A percentile compares a stretch with the other conserved stretches of the same genome.
Evolutionary conservation across 2,113 vertebrate genomes (phyloP).

Genomic region (Oryzias woworae): DNA sequence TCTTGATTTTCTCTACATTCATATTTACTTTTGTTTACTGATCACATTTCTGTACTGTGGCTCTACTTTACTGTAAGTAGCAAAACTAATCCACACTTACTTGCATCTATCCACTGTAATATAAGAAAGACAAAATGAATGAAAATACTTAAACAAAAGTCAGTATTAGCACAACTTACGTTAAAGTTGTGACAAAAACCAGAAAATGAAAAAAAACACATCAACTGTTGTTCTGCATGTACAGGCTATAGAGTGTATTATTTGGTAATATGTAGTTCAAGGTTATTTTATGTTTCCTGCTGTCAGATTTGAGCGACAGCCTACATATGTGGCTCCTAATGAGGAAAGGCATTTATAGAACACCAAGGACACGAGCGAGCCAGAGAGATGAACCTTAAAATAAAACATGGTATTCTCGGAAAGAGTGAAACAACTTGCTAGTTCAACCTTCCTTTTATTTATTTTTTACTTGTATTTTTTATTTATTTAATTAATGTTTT

Average conservation of each 20-base stretch:
- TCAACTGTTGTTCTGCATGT: neutral
- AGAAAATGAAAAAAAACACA: neutral
- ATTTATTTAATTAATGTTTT: neutral
- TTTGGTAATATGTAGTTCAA: conserved; percentile 72
- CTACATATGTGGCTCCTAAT: conserved; percentile 73
- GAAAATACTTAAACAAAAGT: neutral
- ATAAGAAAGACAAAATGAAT: neutral
- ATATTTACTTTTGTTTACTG: too few relatives aligned
- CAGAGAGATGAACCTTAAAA: conserved; percentile 71
- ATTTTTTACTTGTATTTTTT: conserved; percentile 5
- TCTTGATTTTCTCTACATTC: too few relatives aligned
- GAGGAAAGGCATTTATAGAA: conserved; percentile 70
- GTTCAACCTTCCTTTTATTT: conserved; percentile 37
- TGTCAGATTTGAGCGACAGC: conserved; percentile 70
- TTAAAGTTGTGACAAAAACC: neutral
- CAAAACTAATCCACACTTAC: too few relatives aligned
- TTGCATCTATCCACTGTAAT: neutral
- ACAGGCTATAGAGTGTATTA: conserved; percentile 7
- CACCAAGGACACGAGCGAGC: conserved; percentile 58
- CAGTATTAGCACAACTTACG: neutral
- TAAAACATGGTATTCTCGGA: conserved; percentile 68
- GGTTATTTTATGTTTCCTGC: conserved; percentile 68
- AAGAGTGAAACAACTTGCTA: conserved; percentile 53
- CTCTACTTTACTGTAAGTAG: too few relatives aligned
- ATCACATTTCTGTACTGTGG: too few relatives aligned